Evolutionary conservation across 2,888 invertebrate genomes (phyloP).

Genomic region (Nomada ruficornis): DNA sequence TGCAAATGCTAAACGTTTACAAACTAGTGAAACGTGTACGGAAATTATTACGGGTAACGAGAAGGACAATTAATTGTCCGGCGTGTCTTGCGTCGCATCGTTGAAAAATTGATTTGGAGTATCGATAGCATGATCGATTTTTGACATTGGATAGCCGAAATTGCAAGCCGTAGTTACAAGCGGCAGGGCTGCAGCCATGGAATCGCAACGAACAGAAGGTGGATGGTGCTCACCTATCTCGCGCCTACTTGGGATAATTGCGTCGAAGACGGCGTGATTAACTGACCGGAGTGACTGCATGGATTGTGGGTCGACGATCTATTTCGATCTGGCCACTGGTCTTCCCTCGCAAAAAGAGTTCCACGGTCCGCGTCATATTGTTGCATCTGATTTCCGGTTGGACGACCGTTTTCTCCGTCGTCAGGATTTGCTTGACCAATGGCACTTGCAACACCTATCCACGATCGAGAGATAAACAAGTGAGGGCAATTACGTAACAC

Average conservation of each 20-base stretch:
- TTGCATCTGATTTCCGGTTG: slow-evolving; percentile 35
- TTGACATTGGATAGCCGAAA: not conserved
- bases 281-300: slow-evolving; percentile 71
- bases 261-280: slow-evolving; percentile 80
- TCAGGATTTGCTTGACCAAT: not conserved
- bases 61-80: too few species aligned
- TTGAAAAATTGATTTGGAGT: not conserved
- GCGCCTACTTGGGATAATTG: slow-evolving; percentile 81
- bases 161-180: slow-evolving; percentile 4
- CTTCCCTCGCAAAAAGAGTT: slow-evolving; percentile 63
- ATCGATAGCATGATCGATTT: slow-evolving; percentile 5
- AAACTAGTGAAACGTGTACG: not conserved
- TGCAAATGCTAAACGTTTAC: slow-evolving; percentile 26
- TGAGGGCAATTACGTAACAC: slow-evolving; percentile 5
- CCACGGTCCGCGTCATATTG: slow-evolving; percentile 35
- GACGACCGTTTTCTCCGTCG: not conserved
- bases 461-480: not conserved
- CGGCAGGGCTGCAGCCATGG: slow-evolving; percentile 45
- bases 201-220: slow-evolving; percentile 65
- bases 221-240: slow-evolving; percentile 77
- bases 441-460: not conserved
- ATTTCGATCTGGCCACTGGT: slow-evolving; percentile 75
- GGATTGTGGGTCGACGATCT: slow-evolving; percentile 76
- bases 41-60: too few species aligned
- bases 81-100: not conserved